Evolutionary conservation across 2,888 invertebrate species (phyloP).

Genomic region (Idaea straminata): DNA sequence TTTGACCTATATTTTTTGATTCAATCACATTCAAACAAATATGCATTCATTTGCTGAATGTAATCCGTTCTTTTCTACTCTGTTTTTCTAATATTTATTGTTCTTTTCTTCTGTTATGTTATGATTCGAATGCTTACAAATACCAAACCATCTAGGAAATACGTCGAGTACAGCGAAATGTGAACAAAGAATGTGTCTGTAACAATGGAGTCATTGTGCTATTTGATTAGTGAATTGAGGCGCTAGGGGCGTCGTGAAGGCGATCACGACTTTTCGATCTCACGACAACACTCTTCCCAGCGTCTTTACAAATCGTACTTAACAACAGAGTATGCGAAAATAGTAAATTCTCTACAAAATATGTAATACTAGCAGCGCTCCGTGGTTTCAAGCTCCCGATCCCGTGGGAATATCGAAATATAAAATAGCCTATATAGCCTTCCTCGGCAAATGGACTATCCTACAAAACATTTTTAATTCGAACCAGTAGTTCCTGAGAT

Average conservation of each 20-base stretch:
- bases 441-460: too few species aligned
- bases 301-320: conserved; percentile 55
- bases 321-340: conserved; percentile 45
- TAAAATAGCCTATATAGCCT: too few species aligned
- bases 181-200: conserved; percentile 49
- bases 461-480: too few species aligned
- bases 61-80: background rate
- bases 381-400: too few species aligned
- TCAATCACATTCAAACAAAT: background rate
- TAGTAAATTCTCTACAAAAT: conserved; percentile 20
- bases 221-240: conserved; percentile 65
- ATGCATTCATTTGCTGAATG: background rate
- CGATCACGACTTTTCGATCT: conserved; percentile 69
- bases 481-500: too few species aligned
- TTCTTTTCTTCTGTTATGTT: background rate
- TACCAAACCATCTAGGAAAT: conserved; percentile 39
- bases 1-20: background rate
- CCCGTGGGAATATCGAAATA: too few species aligned
- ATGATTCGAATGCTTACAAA: conserved; percentile 2
- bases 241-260: conserved; percentile 58
- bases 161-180: conserved; percentile 50
- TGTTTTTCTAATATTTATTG: background rate
- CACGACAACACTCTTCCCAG: conserved; percentile 60
- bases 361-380: too few species aligned
- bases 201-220: conserved; percentile 68